A percentile compares a stretch with the other conserved stretches of the same genome.
Conservation (phyloP, 2,888 invertebrate genomes). For the Camptogramma bilineatum region DNA sequence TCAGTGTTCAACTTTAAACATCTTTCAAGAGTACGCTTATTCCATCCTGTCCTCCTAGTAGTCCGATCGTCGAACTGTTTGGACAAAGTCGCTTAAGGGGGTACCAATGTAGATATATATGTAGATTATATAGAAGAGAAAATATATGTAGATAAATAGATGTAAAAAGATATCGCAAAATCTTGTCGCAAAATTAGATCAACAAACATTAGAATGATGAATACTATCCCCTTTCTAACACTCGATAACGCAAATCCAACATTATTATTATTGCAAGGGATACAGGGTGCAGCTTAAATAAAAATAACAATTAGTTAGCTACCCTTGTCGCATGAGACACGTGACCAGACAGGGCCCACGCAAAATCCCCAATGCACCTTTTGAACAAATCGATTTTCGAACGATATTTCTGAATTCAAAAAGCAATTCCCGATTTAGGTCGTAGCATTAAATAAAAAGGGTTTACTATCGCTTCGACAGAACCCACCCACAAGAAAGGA, state of each 20-base stretch:
- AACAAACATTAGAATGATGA: conserved; percentile 35
- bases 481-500: conserved; percentile 34
- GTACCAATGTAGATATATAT: no score
- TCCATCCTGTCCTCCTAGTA: no score
- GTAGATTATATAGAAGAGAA: no score
- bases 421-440: conserved; percentile 26
- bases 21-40: no score
- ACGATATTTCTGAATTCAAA: conserved; percentile 36
- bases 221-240: conserved; percentile 36
- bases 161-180: conserved; percentile 13
- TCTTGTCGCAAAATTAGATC: conserved; percentile 28
- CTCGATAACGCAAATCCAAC: conserved; percentile 45
- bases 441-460: conserved; percentile 29
- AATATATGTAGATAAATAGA: background rate
- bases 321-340: conserved; percentile 50
- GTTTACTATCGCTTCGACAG: conserved; percentile 31
- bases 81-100: no score
- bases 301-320: conserved; percentile 53
- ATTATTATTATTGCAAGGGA: conserved; percentile 43
- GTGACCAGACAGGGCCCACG: conserved; percentile 51
- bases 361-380: conserved; percentile 30
- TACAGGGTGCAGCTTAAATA: conserved; percentile 46
- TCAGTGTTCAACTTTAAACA: no score
- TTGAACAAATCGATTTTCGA: conserved; percentile 38
- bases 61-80: no score